Evolutionary conservation across 2,888 invertebrate genomes (phyloP).

Genomic region (Limnephilus auricula): DNA sequence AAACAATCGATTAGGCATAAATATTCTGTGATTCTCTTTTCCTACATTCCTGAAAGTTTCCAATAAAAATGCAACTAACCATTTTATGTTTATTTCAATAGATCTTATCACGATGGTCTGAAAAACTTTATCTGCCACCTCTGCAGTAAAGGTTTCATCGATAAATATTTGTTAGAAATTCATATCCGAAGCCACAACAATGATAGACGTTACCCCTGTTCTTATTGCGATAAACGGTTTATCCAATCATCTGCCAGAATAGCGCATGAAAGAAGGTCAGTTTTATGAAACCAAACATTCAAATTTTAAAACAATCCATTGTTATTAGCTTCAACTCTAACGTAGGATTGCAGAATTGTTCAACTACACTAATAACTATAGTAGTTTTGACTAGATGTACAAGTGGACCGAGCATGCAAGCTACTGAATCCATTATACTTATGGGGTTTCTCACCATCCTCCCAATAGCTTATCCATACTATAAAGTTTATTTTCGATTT

Average conservation of each 20-base stretch:
- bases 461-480: no score
- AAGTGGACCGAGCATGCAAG: no score
- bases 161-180: constrained; percentile 62
- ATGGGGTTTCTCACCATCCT: no score
- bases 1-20: not conserved
- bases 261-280: constrained; percentile 62
- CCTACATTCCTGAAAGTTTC: not conserved
- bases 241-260: constrained; percentile 60
- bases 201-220: constrained; percentile 59
- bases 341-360: not conserved
- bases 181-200: constrained; percentile 63
- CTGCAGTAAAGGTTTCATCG: constrained; percentile 65
- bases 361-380: not conserved
- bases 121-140: constrained; percentile 65
- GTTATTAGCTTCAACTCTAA: not conserved
- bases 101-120: constrained; percentile 60
- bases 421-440: not conserved
- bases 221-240: constrained; percentile 62
- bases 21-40: not conserved
- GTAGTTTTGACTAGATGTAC: not conserved
- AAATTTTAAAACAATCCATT: not conserved
- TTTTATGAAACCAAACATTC: not conserved
- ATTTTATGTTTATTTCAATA: constrained; percentile 38
- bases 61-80: not conserved
- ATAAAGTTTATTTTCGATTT: no score